Evolutionary conservation across 1,140 invertebrate species (phyloP).

Genomic region (Choristoneura fumiferana): DNA sequence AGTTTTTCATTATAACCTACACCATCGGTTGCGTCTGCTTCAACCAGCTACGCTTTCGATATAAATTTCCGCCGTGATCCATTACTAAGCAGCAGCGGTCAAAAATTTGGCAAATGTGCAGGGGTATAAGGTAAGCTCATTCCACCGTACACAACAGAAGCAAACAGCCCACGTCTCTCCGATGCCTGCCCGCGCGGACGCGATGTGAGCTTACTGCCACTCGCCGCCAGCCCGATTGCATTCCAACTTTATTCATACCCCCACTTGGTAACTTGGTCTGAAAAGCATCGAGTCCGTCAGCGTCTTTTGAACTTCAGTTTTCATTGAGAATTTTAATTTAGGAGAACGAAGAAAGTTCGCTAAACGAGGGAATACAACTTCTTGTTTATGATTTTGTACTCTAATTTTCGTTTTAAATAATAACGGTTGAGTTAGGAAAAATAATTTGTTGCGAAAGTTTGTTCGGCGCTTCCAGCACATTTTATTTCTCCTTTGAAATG

Average conservation of each 20-base stretch:
- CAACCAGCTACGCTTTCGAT: too few relatives aligned
- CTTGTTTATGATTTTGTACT: not conserved
- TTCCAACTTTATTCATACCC: conserved; percentile 18
- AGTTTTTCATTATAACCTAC: too few relatives aligned
- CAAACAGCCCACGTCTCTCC: not conserved
- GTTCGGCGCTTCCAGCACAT: not conserved
- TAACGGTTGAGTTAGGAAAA: not conserved
- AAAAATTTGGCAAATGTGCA: conserved; percentile 7
- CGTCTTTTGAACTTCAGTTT: conserved; percentile 4
- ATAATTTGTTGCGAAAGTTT: not conserved
- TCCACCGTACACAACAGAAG: conserved; percentile 1
- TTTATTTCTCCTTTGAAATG: not conserved
- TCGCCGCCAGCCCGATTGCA: conserved; percentile 4
- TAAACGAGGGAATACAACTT: not conserved
- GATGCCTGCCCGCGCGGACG: not conserved
- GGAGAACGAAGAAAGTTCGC: not conserved
- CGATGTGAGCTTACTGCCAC: not conserved
- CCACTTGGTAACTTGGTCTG: not conserved
- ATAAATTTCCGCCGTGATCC: too few relatives aligned
- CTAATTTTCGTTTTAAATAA: not conserved
- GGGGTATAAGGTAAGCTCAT: not conserved
- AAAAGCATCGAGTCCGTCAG: not conserved
- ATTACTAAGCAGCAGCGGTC: not conserved
- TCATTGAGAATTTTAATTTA: conserved; percentile 6
- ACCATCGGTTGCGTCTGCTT: too few relatives aligned